These are phyloP conservation scores for Neostethus bicornis DNA, from an alignment of 2,797 vertebrate species.

Conservation along the genomic window DNA sequence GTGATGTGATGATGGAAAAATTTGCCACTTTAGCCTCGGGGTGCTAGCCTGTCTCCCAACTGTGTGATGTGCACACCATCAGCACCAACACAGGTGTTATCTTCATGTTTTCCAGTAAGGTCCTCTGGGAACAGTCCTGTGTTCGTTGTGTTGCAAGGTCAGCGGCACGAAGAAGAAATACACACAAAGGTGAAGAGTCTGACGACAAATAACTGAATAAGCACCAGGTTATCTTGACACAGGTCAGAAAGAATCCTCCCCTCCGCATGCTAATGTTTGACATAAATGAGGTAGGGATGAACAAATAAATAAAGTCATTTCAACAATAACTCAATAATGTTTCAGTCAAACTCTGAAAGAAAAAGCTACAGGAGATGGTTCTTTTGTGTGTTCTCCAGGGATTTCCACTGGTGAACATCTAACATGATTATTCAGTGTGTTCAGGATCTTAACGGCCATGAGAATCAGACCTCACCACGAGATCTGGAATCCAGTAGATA, in stretches of 20 bases:
- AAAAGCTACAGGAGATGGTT: slow-evolving; percentile 1
- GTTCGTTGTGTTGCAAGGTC: slow-evolving; percentile 53
- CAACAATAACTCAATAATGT: slow-evolving; percentile 8
- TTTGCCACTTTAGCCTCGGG: slow-evolving; percentile 41
- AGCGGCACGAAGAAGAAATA: slow-evolving; percentile 61
- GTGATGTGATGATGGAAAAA: slow-evolving; percentile 41
- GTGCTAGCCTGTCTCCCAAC: slow-evolving; percentile 21
- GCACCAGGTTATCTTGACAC: slow-evolving; percentile 51
- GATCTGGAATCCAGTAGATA: slow-evolving; percentile 21
- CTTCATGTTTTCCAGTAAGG: slow-evolving; percentile 28
- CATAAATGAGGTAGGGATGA: slow-evolving; percentile 75
- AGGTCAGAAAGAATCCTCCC: slow-evolving; percentile 55
- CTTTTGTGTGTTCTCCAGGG: slow-evolving; percentile 21
- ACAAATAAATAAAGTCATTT: slow-evolving; percentile 60
- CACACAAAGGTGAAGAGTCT: slow-evolving; percentile 35
- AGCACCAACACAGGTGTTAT: slow-evolving; percentile 24
- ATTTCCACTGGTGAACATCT: slow-evolving; percentile 26
- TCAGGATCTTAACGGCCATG: slow-evolving; percentile 25
- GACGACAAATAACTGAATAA: slow-evolving; percentile 48
- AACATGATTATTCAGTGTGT: slow-evolving; percentile 9
- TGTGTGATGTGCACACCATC: slow-evolving; percentile 7
- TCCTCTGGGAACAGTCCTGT: slow-evolving; percentile 34
- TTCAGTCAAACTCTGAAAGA: slow-evolving; percentile 25
- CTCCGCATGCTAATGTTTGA: slow-evolving; percentile 45
- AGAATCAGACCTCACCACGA: slow-evolving; percentile 20